Evolutionary conservation across 2,113 vertebrate genomes (phyloP).

Genomic region (Semicossyphus pulcher): DNA sequence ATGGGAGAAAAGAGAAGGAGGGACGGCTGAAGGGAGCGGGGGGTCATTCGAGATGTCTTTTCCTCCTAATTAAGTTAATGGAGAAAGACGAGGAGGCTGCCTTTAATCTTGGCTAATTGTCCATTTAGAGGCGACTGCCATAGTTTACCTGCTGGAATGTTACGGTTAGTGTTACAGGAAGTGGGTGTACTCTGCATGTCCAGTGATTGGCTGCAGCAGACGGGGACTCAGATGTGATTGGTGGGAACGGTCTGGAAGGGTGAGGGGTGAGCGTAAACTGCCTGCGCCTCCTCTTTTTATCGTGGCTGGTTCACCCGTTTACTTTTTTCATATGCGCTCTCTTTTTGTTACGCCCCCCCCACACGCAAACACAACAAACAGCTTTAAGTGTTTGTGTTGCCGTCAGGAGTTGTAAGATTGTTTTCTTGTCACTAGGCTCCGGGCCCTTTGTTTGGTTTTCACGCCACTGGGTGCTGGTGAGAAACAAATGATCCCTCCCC

Average conservation of each 20-base stretch:
- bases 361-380: constrained; percentile 22
- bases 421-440: constrained; percentile 60
- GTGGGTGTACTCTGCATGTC: constrained; percentile 33
- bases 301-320: no score
- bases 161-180: constrained; percentile 76
- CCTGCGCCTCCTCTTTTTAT: no score
- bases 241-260: constrained; percentile 25
- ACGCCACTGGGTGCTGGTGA: constrained; percentile 52
- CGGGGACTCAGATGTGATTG: constrained; percentile 43
- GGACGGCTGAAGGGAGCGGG: neutral
- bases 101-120: constrained; percentile 84
- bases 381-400: constrained; percentile 55
- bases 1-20: neutral
- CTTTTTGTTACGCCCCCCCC: neutral
- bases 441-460: constrained; percentile 71
- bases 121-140: constrained; percentile 76
- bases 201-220: constrained; percentile 62
- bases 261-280: constrained; percentile 16
- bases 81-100: constrained; percentile 74
- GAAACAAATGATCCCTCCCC: constrained; percentile 71
- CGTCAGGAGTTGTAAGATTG: constrained; percentile 53
- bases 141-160: constrained; percentile 80
- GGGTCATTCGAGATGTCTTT: constrained; percentile 78
- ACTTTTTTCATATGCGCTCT: no score
- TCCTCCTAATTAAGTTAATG: constrained; percentile 80